Evolutionary conservation across 2,113 vertebrate species (phyloP), one percentile per base, ranked within the genome.

Genomic region (Oreochromis spilurus): DNA sequence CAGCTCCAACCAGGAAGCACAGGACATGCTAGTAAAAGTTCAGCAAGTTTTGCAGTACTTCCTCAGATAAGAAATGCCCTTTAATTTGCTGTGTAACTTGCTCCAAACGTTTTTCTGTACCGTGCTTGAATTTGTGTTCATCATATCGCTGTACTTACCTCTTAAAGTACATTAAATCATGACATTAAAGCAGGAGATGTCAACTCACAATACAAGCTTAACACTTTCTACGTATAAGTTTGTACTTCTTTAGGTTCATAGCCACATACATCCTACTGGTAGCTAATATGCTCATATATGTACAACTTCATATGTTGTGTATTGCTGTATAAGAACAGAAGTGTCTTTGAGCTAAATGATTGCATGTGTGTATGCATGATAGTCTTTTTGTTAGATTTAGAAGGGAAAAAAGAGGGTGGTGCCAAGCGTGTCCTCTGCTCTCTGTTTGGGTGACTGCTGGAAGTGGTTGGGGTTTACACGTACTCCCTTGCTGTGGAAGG

Each of bases 401-500:
- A 83, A 79, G 31, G 80, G n/a, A 0, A 5, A 19, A 82, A 83
- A 34, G 72, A 48, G 36, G 82, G 81, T 72, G 84, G 86, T 92
- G 93, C 90, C 87, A 91, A 94, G 87, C 84, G 19, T 95, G 95
- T 93, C 89, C 89, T 88, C 86, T 93, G 91, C 91, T 93, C 90
- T 96, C 93, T 96, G 94, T 90, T 93, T 93, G 88, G 85, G 85
- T 85, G 88, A 75, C 85, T 95, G 90, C 87, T 91, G 86, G 90
- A 60, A 85, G 83, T 55, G 81, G 89, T 85, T 14, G 77, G 87
- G 90, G 83, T 80, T 98, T 97, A 99, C 94, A 99, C 98, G 78
- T 99, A 99, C 97, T 99, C 98, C 96, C 97, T 97, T 90, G 97
- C 92, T 3, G 97, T 96, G 2, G 98, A 95, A 52, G 96, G 97